These are phyloP conservation scores for Trichacis sp. DNA, from an alignment of 2,888 invertebrate genomes.

Conservation along the genomic window DNA sequence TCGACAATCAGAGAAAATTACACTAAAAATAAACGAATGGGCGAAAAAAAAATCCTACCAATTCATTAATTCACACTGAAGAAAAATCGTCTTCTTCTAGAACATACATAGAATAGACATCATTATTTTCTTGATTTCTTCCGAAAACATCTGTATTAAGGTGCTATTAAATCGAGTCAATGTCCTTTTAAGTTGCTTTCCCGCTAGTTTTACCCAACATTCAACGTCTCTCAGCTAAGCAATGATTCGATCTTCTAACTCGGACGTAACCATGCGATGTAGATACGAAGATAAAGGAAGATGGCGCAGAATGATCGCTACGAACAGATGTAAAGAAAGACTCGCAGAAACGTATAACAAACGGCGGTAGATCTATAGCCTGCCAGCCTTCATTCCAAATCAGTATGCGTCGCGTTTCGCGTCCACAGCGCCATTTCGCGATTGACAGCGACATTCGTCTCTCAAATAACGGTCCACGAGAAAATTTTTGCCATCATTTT, in stretches of 20 bases:
- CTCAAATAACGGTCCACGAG: not conserved
- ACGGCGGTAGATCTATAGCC: slow-evolving; percentile 7
- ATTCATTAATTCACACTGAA: too few species aligned
- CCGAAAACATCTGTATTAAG: slow-evolving; percentile 1
- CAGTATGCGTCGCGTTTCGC: slow-evolving; percentile 3
- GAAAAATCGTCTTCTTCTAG: too few species aligned
- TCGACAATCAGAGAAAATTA: too few species aligned
- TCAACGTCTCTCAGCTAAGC: not conserved
- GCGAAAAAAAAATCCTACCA: too few species aligned
- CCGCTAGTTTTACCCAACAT: not conserved
- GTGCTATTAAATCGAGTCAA: not conserved
- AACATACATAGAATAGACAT: too few species aligned
- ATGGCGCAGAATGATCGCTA: slow-evolving; percentile 10
- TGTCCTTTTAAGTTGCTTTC: not conserved
- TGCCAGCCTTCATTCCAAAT: not conserved
- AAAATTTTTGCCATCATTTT: not conserved
- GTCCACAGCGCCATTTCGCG: not conserved
- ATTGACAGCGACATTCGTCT: not conserved
- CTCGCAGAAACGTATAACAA: slow-evolving; percentile 7
- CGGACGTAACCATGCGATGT: not conserved
- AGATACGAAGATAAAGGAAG: slow-evolving; percentile 13
- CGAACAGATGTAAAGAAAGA: slow-evolving; percentile 4
- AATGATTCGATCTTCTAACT: not conserved
- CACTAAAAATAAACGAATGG: too few species aligned
- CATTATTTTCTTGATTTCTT: too few species aligned